These are phyloP conservation scores for Tetramorium bicarinatum DNA, from an alignment of 2,888 invertebrate species.

Conservation along the genomic window DNA sequence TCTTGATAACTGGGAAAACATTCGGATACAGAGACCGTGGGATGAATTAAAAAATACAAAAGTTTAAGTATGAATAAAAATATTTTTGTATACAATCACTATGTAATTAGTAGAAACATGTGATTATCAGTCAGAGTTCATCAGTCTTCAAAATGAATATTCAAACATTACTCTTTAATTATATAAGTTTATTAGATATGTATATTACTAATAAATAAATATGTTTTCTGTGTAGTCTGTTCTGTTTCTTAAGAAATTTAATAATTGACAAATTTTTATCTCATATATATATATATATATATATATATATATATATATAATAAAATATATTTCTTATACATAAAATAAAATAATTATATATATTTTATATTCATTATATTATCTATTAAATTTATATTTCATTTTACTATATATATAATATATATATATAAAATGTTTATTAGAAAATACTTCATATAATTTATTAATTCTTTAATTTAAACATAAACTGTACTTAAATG, in stretches of 20 bases:
- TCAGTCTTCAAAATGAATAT: conserved; percentile 2
- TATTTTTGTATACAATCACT: not conserved
- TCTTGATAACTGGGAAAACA: conserved; percentile 94
- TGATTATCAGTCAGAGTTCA: not conserved
- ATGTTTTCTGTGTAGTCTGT: not conserved
- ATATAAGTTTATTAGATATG: not conserved
- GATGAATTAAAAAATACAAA: conserved; percentile 87
- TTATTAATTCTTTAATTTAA: too few relatives aligned
- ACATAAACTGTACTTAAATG: too few relatives aligned
- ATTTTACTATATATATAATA: not conserved
- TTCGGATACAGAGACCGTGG: conserved; percentile 95
- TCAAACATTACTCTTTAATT: not conserved
- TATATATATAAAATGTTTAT: too few relatives aligned
- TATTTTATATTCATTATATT: too few relatives aligned
- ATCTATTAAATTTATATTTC: too few relatives aligned
- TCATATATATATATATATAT: too few relatives aligned
- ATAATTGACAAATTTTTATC: not conserved
- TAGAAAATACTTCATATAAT: too few relatives aligned
- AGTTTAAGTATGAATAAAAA: conserved; percentile 19
- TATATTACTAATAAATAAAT: not conserved
- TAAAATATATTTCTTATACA: too few relatives aligned
- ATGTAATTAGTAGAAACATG: not conserved
- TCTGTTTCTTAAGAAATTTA: conserved; percentile 1
- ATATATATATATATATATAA: too few relatives aligned
- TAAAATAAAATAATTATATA: too few relatives aligned